A percentile compares a stretch with the other conserved stretches of the same genome.
phyloP scores from a whole-genome alignment of 2,888 invertebrate species.

The Lasiommata megera region DNA sequence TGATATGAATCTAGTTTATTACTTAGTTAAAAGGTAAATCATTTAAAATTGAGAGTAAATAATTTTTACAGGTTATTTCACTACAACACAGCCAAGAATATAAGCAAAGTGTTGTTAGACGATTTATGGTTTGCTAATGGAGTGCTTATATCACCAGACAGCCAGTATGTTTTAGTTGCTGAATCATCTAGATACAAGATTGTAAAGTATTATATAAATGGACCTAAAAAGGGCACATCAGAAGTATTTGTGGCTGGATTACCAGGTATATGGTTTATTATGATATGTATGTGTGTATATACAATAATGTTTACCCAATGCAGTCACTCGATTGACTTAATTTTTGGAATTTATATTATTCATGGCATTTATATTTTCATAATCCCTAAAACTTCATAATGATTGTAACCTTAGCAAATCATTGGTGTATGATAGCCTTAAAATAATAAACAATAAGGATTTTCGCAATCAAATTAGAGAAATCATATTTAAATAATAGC shows the following conservation, averaged over 20 bases:
- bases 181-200: constrained; percentile 87
- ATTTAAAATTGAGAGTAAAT: background rate
- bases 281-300: background rate
- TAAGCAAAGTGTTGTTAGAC: constrained; percentile 87
- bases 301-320: no score
- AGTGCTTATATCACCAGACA: constrained; percentile 88
- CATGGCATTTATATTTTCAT: no score
- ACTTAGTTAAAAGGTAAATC: no score
- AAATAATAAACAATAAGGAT: no score
- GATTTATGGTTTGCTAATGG: constrained; percentile 95
- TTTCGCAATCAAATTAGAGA: no score
- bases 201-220: constrained; percentile 89
- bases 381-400: no score
- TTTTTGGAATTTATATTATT: no score
- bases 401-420: no score
- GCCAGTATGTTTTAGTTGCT: constrained; percentile 89
- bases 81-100: constrained; percentile 89
- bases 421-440: no score
- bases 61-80: constrained; percentile 85
- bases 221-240: constrained; percentile 88
- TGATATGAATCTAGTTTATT: no score
- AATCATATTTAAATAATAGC: no score
- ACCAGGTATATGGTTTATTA: constrained; percentile 78
- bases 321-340: no score
- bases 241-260: constrained; percentile 92